Evolutionary conservation across 1,140 invertebrate genomes (phyloP).

Genomic region (Cyrtorhinus lividipennis): DNA sequence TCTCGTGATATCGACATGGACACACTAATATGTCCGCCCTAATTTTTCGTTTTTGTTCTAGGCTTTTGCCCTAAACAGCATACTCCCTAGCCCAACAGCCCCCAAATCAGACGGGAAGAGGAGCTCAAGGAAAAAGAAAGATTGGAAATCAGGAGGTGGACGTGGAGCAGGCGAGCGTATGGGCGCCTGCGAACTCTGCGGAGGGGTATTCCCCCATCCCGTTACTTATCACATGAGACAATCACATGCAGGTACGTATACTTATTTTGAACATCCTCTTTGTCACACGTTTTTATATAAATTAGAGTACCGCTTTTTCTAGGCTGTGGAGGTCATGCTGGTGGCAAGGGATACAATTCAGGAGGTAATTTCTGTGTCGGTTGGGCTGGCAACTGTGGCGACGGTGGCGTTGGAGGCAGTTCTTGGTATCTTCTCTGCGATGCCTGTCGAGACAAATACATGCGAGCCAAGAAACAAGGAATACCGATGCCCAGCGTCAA

Average conservation of each 20-base stretch:
- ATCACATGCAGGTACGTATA: conserved; percentile 38
- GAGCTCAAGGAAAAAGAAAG: conserved; percentile 42
- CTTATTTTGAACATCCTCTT: neutral
- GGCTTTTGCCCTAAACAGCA: conserved; percentile 28
- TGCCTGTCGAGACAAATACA: conserved; percentile 67
- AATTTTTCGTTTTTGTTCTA: conserved; percentile 19
- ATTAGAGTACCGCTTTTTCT: too few species aligned
- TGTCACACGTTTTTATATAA: too few species aligned
- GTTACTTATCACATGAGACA: conserved; percentile 84
- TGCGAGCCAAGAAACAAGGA: conserved; percentile 39
- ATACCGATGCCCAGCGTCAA: conserved; percentile 18
- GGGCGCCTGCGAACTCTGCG: conserved; percentile 76
- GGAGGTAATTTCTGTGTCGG: conserved; percentile 69
- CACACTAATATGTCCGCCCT: too few species aligned
- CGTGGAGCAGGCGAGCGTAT: conserved; percentile 33
- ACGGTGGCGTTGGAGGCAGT: conserved; percentile 64
- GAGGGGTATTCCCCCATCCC: conserved; percentile 54
- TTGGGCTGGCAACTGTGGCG: conserved; percentile 66
- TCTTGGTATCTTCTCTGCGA: conserved; percentile 89
- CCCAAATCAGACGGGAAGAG: conserved; percentile 18
- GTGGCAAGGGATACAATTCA: conserved; percentile 76
- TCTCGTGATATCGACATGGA: too few species aligned
- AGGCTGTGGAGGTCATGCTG: conserved; percentile 75
- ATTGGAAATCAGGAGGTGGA: conserved; percentile 32
- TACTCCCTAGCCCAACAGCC: conserved; percentile 32